Base-by-base conservation (phyloP, 2,888 invertebrate species). In the Lithophane semibrunnea region DNA sequence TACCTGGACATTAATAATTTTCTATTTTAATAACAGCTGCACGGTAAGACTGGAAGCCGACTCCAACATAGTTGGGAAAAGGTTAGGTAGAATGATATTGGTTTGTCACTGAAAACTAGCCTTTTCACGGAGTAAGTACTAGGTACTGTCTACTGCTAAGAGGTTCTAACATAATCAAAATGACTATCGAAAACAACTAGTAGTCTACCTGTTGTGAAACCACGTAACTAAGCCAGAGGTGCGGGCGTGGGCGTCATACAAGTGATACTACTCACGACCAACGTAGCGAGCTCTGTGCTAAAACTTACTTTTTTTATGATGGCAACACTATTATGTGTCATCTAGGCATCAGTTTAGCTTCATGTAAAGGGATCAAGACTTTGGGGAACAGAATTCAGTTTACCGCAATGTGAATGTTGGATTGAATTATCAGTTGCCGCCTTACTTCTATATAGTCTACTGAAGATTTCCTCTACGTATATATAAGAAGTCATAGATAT, bases 121-220 rank as follows among this genome's bases (percentile, higher is more conserved):
- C 3, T 64, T 21, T 37, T 13, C 7, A 37, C 5, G 5, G 18
- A 66, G 65, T 7, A 18, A 10, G 9, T 44, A 18, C 2, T 29
- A 18, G 3, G 16, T 44, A 18, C 1, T 18, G 18, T 47, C 10
- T 24, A 24, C 37, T 56, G n/a, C 9, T n/a, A 68, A 21, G n/a
- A 56, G 42, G 12, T 72, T 1, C n/a, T 18, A 78, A 74, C 16
- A 63, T 80, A 12, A 56, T 49, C 5, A 60, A 61, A 66, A 29
- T n/a, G 4, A 12, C 10, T 75, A 16, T 61, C 60, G 80, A 75
- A 65, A 79, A 82, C 47, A 47, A 10, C 8, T 66, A 82, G 82
- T 66, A 82, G n/a, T 13, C 13, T 54, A 75, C 76, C 66, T 75
- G 82, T 82, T 79, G 75, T 49, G 79, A 79, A 75, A 79, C 80